phyloP scores from a whole-genome alignment of 2,113 vertebrate species.

The Dolichotis patagonum region DNA sequence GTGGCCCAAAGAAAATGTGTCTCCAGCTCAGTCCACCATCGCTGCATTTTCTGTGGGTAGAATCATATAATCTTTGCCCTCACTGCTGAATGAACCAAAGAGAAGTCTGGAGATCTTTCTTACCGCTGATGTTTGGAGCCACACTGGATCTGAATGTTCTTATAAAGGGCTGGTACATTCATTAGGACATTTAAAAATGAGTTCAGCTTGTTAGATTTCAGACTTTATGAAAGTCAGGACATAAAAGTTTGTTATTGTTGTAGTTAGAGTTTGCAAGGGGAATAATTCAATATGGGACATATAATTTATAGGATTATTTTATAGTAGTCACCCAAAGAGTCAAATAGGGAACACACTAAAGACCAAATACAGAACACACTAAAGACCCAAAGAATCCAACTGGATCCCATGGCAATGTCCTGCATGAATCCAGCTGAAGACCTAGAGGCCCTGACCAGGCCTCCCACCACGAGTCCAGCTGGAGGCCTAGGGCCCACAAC shows the following conservation, averaged over 20 bases:
- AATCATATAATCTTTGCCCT: background rate
- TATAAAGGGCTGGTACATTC: background rate
- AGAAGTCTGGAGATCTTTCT: background rate
- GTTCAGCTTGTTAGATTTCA: background rate
- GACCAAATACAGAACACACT: too few species aligned
- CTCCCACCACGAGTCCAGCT: too few species aligned
- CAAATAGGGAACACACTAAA: too few species aligned
- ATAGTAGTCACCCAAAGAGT: too few species aligned
- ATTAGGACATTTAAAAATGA: background rate
- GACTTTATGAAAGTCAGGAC: background rate
- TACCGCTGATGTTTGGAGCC: background rate
- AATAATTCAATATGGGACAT: too few species aligned
- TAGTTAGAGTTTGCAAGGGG: too few species aligned
- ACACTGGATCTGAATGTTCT: background rate
- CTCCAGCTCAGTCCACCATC: background rate
- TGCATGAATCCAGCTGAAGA: too few species aligned
- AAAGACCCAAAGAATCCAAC: too few species aligned
- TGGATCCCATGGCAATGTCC: too few species aligned
- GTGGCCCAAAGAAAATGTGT: background rate
- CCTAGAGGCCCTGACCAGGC: too few species aligned
- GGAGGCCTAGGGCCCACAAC: too few species aligned
- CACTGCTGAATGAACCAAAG: background rate
- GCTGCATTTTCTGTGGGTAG: background rate
- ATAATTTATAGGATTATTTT: too few species aligned
- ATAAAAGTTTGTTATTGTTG: background rate